Percentiles rank a stretch among this genome's conserved stretches.
Conservation (phyloP, 1,140 invertebrate genomes). For the Bombus balteatus region DNA sequence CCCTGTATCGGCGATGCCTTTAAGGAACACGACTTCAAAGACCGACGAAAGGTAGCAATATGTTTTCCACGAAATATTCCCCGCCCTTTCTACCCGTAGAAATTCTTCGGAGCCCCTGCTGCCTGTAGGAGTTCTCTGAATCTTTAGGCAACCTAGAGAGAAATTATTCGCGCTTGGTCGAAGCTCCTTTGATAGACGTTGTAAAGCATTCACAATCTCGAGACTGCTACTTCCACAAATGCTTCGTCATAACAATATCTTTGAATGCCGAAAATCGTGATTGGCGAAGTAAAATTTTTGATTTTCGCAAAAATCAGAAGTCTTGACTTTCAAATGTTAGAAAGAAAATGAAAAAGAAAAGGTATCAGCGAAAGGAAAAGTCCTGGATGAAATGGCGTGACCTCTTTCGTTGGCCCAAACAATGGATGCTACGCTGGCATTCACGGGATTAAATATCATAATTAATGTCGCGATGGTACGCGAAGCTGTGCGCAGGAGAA, state of each 20-base stretch:
- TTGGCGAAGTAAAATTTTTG: slow-evolving; percentile 33
- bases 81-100: slow-evolving; percentile 2
- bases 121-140: slow-evolving; percentile 30
- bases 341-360: background rate
- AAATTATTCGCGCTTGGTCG: slow-evolving; percentile 62
- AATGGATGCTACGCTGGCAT: slow-evolving; percentile 66
- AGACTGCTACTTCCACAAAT: slow-evolving; percentile 23
- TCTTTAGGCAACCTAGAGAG: slow-evolving; percentile 53
- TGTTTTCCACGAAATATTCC: slow-evolving; percentile 54
- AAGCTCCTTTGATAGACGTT: slow-evolving; percentile 51
- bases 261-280: background rate
- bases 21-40: slow-evolving; percentile 53
- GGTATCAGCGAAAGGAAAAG: background rate
- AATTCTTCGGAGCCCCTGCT: slow-evolving; percentile 46
- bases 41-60: slow-evolving; percentile 30
- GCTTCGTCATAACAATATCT: slow-evolving; percentile 52
- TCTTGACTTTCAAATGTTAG: background rate
- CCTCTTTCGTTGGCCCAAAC: slow-evolving; percentile 67
- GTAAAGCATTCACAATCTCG: slow-evolving; percentile 46
- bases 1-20: slow-evolving; percentile 38
- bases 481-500: slow-evolving; percentile 58
- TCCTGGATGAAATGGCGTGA: slow-evolving; percentile 34
- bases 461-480: slow-evolving; percentile 75
- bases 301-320: background rate
- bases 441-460: slow-evolving; percentile 79